Percentiles rank a stretch among this genome's conserved stretches.
Conservation (phyloP, 2,797 vertebrate species). For the Chromis chromis region DNA sequence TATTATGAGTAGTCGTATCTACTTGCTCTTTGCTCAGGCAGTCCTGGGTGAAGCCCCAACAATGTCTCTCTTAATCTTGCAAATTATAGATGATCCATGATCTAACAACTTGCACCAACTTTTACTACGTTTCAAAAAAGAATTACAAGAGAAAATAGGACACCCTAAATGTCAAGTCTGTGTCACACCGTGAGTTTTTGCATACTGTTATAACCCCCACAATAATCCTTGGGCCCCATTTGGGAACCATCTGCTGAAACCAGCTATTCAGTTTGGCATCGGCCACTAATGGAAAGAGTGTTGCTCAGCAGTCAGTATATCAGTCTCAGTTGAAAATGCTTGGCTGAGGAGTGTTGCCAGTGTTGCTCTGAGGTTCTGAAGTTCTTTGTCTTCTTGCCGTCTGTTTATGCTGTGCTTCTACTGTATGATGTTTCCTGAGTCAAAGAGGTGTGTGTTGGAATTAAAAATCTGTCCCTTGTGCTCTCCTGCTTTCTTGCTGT, state of each 20-base stretch:
- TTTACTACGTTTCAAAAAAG: no score
- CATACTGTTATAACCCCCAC: no score
- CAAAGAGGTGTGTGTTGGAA: background rate
- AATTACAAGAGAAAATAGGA: no score
- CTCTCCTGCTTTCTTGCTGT: slow-evolving; percentile 36
- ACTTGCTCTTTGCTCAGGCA: background rate
- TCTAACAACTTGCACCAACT: background rate
- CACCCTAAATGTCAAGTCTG: no score
- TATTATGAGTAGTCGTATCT: slow-evolving; percentile 2
- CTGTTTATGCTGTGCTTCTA: no score
- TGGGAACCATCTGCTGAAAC: slow-evolving; percentile 4
- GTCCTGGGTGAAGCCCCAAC: background rate
- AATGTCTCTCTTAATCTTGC: background rate
- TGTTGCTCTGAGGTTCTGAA: slow-evolving; percentile 2
- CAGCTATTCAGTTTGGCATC: slow-evolving; percentile 1
- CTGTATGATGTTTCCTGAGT: no score
- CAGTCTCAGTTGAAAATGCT: slow-evolving; percentile 1
- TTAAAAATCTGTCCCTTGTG: slow-evolving; percentile 8
- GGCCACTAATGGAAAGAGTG: background rate
- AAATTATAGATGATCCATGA: background rate
- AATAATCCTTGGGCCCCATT: background rate
- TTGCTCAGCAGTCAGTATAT: slow-evolving; percentile 10
- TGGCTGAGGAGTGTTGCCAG: background rate
- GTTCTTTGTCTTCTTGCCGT: background rate
- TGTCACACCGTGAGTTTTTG: no score